phyloP scores from a whole-genome alignment of 2,113 vertebrate species.

The Psilopogon haemacephalus region DNA sequence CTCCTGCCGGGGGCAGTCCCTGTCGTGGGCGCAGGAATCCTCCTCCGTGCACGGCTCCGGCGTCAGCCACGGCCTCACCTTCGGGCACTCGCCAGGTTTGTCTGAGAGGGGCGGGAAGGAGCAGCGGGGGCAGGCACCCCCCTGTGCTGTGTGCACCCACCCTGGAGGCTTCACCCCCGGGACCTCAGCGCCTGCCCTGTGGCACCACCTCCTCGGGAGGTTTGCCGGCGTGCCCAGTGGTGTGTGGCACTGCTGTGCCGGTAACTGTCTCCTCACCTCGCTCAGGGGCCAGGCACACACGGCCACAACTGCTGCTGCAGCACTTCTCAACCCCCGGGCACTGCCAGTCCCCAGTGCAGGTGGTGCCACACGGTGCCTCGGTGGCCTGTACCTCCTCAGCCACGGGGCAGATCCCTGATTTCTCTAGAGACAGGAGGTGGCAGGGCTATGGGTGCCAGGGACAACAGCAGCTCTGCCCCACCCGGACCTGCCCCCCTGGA shows the following conservation, averaged over 20 bases:
- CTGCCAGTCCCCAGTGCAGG: constrained; percentile 20
- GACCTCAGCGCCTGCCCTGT: accelerated
- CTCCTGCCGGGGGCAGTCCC: constrained; percentile 42
- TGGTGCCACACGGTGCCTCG: accelerated
- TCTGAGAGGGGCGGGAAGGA: not conserved
- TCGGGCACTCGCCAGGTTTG: constrained; percentile 22
- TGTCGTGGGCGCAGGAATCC: constrained; percentile 8
- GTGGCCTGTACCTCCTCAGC: accelerated
- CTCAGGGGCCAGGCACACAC: not conserved
- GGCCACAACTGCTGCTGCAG: constrained; percentile 36
- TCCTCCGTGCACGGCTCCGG: not conserved
- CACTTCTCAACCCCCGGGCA: not conserved
- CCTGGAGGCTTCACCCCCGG: accelerated
- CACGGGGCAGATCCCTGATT: constrained; percentile 32
- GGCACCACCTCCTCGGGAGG: accelerated
- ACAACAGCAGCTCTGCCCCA: accelerated
- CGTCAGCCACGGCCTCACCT: not conserved
- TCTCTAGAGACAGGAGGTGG: constrained; percentile 5
- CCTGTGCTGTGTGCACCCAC: not conserved
- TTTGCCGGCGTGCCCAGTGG: accelerated
- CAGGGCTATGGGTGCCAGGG: accelerated
- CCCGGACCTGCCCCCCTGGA: not conserved
- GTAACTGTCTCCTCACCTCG: not conserved
- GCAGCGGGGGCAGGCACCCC: not conserved
- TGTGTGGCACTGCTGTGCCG: accelerated